Percentiles rank a stretch among this genome's conserved stretches.
Conservation (phyloP, 1,140 invertebrate genomes). For the Stegodyphus dumicola region DNA sequence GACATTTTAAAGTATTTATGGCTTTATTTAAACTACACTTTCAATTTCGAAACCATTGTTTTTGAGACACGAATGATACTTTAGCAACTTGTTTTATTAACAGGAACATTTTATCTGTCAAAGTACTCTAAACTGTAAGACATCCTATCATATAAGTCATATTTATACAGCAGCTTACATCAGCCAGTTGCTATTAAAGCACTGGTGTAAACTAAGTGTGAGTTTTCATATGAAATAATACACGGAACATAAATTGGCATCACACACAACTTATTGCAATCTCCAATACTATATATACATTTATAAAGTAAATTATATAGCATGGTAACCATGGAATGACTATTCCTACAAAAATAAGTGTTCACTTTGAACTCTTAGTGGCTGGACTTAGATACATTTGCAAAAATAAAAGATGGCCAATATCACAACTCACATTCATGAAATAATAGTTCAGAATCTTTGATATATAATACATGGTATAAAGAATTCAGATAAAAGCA, state of each 20-base stretch:
- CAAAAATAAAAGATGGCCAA: not conserved
- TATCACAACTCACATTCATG: not conserved
- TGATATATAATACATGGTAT: too few species aligned
- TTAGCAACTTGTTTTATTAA: not conserved
- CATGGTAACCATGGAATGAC: not conserved
- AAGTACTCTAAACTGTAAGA: not conserved
- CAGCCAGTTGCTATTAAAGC: too few species aligned
- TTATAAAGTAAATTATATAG: not conserved
- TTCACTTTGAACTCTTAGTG: not conserved
- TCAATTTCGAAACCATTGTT: too few species aligned
- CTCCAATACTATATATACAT: not conserved
- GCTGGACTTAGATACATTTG: not conserved
- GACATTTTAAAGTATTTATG: too few species aligned
- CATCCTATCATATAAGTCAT: not conserved
- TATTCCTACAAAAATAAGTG: not conserved
- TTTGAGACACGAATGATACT: not conserved
- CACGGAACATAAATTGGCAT: too few species aligned
- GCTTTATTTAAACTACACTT: too few species aligned
- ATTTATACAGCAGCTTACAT: too few species aligned
- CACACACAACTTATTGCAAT: not conserved
- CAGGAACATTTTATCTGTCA: not conserved
- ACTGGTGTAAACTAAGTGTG: too few species aligned
- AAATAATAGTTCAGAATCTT: too few species aligned
- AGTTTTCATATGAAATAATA: too few species aligned
- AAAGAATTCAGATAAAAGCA: too few species aligned